These are phyloP conservation scores for Acrobasis repandana DNA, from an alignment of 2,888 invertebrate genomes.

Conservation along the genomic window DNA sequence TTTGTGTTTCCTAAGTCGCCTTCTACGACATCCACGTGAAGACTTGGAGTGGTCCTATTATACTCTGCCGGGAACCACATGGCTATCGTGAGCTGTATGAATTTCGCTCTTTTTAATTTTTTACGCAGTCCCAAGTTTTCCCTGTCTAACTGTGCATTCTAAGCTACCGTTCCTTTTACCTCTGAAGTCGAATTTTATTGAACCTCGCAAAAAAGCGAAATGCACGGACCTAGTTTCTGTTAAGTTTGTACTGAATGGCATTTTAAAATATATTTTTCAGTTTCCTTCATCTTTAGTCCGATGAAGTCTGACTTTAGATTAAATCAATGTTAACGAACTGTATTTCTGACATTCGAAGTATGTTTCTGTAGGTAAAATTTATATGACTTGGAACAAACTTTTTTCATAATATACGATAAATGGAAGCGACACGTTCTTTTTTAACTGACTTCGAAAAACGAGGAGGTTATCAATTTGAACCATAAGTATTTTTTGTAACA, in stretches of 20 bases:
- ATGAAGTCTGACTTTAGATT: not conserved
- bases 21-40: no score
- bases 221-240: constrained; percentile 4
- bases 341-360: not conserved
- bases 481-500: no score
- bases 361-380: no score
- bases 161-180: constrained; percentile 42
- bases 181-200: constrained; percentile 27
- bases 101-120: no score
- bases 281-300: not conserved
- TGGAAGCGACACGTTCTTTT: no score
- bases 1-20: no score
- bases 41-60: no score
- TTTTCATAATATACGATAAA: no score
- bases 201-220: constrained; percentile 17
- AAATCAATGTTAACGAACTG: not conserved
- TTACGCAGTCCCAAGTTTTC: constrained; percentile 27
- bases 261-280: constrained; percentile 10
- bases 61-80: no score
- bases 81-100: no score
- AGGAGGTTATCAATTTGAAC: no score
- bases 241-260: constrained; percentile 11
- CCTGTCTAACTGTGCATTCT: constrained; percentile 18
- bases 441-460: no score
- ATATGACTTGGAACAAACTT: not conserved